Evolutionary conservation across 1,140 invertebrate genomes (phyloP).

Genomic region (Drosophila takahashii): DNA sequence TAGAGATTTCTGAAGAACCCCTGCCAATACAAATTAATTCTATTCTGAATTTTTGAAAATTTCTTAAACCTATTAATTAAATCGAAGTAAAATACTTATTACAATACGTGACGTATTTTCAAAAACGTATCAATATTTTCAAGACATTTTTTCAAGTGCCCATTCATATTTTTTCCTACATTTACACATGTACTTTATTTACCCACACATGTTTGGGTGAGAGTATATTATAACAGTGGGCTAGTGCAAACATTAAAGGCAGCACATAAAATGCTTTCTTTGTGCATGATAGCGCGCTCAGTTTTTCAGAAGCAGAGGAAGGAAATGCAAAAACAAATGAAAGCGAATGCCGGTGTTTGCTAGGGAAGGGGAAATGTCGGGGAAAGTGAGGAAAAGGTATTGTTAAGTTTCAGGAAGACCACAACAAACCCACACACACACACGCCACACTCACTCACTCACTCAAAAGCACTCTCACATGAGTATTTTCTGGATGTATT

Average conservation of each 20-base stretch:
- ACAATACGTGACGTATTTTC: too few relatives aligned
- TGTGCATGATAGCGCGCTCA: constrained; percentile 59
- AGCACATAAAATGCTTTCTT: constrained; percentile 78
- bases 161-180: constrained; percentile 10
- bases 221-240: constrained; percentile 76
- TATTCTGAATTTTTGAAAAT: too few relatives aligned
- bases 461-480: constrained; percentile 32
- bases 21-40: too few relatives aligned
- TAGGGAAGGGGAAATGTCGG: constrained; percentile 8
- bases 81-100: too few relatives aligned
- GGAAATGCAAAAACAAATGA: constrained; percentile 68
- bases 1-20: too few relatives aligned
- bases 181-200: constrained; percentile 7
- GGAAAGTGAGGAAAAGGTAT: constrained; percentile 51
- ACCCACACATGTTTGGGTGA: constrained; percentile 10
- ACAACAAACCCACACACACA: constrained; percentile 39
- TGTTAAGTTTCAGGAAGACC: constrained; percentile 71
- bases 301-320: constrained; percentile 37
- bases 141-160: constrained; percentile 5
- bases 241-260: constrained; percentile 72
- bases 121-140: too few relatives aligned
- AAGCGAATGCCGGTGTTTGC: constrained; percentile 50
- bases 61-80: too few relatives aligned
- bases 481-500: constrained; percentile 62
- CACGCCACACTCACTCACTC: constrained; percentile 28